These are phyloP conservation scores for Parelbella ahira DNA, from an alignment of 2,888 invertebrate genomes.

Conservation along the genomic window DNA sequence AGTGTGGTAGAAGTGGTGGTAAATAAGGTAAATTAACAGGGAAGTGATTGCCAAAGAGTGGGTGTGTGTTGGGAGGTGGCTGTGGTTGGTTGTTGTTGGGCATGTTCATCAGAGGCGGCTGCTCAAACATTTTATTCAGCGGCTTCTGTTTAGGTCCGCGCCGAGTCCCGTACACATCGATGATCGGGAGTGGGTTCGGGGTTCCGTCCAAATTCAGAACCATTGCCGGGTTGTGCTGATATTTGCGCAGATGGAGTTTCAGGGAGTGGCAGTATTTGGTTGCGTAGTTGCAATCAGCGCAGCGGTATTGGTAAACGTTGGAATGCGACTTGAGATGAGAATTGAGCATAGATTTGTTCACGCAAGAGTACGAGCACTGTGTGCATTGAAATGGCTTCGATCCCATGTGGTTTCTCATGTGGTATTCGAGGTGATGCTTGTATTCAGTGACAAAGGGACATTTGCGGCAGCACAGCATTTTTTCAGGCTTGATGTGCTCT, in stretches of 20 bases:
- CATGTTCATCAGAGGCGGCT: conserved; percentile 42
- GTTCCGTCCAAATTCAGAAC: conserved; percentile 94
- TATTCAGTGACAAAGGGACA: conserved; percentile 99
- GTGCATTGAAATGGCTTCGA: conserved; percentile 97
- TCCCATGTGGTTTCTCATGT: conserved; percentile 95
- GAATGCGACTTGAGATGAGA: conserved; percentile 98
- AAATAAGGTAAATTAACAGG: conserved; percentile 69
- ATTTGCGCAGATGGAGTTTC: conserved; percentile 96
- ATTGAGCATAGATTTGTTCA: conserved; percentile 99
- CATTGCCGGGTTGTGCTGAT: conserved; percentile 93
- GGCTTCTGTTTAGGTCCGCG: conserved; percentile 89
- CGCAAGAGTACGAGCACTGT: conserved; percentile 93
- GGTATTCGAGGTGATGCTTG: conserved; percentile 99
- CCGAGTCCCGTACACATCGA: conserved; percentile 94
- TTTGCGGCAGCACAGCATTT: conserved; percentile 92
- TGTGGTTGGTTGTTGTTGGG: conserved; percentile 45
- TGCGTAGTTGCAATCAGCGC: conserved; percentile 95
- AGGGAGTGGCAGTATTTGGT: conserved; percentile 99
- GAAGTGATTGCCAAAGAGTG: conserved; percentile 67
- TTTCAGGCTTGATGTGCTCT: conserved; percentile 95
- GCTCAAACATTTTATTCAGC: conserved; percentile 60
- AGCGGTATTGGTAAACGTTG: conserved; percentile 94
- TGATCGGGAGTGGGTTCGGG: conserved; percentile 92
- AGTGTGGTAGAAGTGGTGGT: conserved; percentile 69
- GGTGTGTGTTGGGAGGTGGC: conserved; percentile 53